Evolutionary conservation across 2,888 invertebrate species (phyloP).

Genomic region (Petrophora chlorosata): DNA sequence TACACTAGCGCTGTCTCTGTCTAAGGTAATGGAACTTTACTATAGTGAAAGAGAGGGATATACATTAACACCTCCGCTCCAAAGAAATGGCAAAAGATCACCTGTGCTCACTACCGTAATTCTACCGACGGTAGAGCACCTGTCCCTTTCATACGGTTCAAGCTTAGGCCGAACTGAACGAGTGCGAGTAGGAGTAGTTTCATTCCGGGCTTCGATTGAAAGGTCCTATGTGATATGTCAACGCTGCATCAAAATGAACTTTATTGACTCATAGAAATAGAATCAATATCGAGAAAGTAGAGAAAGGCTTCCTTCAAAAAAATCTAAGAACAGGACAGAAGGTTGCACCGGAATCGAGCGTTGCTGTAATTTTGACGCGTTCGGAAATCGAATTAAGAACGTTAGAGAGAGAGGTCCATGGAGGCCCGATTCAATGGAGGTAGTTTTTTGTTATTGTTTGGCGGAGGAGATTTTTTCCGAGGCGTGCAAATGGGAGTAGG

Average conservation of each 20-base stretch:
- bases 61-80: slow-evolving; percentile 71
- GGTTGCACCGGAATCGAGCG: slow-evolving; percentile 76
- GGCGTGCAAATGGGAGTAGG: slow-evolving; percentile 83
- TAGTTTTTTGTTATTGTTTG: slow-evolving; percentile 81
- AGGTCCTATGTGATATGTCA: slow-evolving; percentile 42
- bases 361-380: slow-evolving; percentile 79
- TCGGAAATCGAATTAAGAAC: slow-evolving; percentile 81
- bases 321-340: slow-evolving; percentile 74
- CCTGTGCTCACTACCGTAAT: slow-evolving; percentile 84
- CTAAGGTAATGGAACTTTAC: slow-evolving; percentile 27
- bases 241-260: slow-evolving; percentile 37
- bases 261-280: slow-evolving; percentile 25
- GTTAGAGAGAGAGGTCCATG: slow-evolving; percentile 80
- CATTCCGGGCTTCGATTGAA: slow-evolving; percentile 44
- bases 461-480: slow-evolving; percentile 78
- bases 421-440: slow-evolving; percentile 70
- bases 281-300: slow-evolving; percentile 5
- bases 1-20: slow-evolving; percentile 56
- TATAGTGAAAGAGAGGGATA: slow-evolving; percentile 63
- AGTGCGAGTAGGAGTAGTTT: slow-evolving; percentile 83
- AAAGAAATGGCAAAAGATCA: slow-evolving; percentile 81
- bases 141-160: slow-evolving; percentile 82
- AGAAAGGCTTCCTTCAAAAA: slow-evolving; percentile 30
- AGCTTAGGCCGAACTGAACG: slow-evolving; percentile 79
- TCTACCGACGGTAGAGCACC: slow-evolving; percentile 78